Evolutionary conservation across 2,888 invertebrate genomes (phyloP).

Genomic region (Callosobruchus maculatus): DNA sequence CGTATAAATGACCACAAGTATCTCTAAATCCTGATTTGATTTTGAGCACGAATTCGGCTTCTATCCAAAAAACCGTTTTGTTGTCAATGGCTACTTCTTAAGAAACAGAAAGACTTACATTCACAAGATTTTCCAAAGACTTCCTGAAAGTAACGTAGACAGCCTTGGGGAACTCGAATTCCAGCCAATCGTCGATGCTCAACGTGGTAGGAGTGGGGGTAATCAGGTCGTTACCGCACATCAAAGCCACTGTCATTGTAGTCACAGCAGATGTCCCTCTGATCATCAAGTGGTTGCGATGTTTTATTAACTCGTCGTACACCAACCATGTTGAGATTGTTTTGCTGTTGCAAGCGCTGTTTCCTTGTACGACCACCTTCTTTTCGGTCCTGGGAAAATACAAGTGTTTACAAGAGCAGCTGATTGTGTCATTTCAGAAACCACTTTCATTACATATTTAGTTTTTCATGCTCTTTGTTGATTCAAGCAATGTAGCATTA

Average conservation of each 20-base stretch:
- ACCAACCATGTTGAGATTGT: slow-evolving; percentile 73
- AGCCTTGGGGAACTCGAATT: slow-evolving; percentile 30
- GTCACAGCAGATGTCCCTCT: slow-evolving; percentile 79
- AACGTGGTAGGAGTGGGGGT: slow-evolving; percentile 26
- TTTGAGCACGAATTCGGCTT: no score
- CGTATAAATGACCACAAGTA: no score
- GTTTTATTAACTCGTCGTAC: slow-evolving; percentile 80
- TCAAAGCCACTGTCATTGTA: slow-evolving; percentile 63
- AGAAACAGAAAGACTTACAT: slow-evolving; percentile 2
- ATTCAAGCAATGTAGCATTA: no score
- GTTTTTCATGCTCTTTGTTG: no score
- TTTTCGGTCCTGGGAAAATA: slow-evolving; percentile 53
- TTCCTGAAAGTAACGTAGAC: slow-evolving; percentile 28
- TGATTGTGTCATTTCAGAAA: no score
- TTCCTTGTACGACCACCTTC: slow-evolving; percentile 60
- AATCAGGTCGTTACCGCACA: slow-evolving; percentile 34
- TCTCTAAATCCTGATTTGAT: no score
- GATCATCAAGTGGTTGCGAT: slow-evolving; percentile 66
- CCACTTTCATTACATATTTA: no score
- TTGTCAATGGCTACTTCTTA: no score
- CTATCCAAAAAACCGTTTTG: no score
- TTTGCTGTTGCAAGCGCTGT: slow-evolving; percentile 53
- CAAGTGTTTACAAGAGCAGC: no score
- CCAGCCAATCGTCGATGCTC: slow-evolving; percentile 39
- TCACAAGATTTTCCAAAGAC: slow-evolving; percentile 28